phyloP scores from a whole-genome alignment of 2,113 vertebrate species.

The Corapipo altera region DNA sequence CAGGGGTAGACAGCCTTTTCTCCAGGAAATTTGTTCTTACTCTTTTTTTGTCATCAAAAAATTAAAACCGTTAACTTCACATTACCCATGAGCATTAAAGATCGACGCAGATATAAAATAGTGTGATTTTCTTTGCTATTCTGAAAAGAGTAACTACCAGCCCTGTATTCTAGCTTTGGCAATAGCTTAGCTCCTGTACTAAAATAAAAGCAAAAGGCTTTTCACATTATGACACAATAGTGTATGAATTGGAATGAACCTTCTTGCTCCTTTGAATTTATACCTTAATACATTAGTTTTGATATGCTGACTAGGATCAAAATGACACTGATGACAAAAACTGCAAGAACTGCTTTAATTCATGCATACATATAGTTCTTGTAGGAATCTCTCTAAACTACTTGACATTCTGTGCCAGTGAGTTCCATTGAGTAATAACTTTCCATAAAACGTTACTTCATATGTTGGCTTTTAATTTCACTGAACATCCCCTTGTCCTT shows the following conservation, averaged over 20 bases:
- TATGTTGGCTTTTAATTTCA: conserved; percentile 38
- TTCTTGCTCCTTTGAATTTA: neutral
- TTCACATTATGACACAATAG: neutral
- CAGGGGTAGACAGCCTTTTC: neutral
- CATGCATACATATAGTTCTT: neutral
- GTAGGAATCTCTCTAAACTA: neutral
- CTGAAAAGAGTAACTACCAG: neutral
- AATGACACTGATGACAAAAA: conserved; percentile 14
- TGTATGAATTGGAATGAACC: neutral
- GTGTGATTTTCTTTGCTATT: neutral
- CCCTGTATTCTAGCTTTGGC: neutral
- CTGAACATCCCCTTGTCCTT: neutral
- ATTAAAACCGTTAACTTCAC: neutral
- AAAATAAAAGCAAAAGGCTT: conserved; percentile 38
- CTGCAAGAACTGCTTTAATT: conserved; percentile 12
- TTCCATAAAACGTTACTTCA: neutral
- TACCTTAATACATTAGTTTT: neutral
- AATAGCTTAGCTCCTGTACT: neutral
- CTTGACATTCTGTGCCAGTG: neutral
- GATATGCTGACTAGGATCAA: neutral
- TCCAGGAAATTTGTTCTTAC: neutral
- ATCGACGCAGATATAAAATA: neutral
- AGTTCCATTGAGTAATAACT: conserved; percentile 12
- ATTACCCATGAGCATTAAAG: neutral
- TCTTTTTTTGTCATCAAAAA: neutral